Evolutionary conservation across 2,113 vertebrate genomes (phyloP), one percentile per base, ranked within the genome.

Genomic region (Myxocyprinus asiaticus): DNA sequence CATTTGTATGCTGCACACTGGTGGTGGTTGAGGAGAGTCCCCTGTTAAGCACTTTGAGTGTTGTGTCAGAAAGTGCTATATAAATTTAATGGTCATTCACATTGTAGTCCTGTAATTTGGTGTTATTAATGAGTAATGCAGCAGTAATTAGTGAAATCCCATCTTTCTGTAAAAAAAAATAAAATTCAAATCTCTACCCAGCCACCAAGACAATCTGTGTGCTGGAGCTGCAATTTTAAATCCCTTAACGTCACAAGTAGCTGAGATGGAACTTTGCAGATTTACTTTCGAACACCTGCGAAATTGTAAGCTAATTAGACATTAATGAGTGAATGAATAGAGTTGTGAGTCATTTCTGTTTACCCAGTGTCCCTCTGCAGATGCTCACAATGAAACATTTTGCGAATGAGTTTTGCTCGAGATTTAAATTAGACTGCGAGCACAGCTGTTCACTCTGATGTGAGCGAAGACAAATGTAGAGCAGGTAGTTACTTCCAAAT

Each of bases 271-370:
- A 44, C 42, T 73, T 73, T 76, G 44, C 70, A 82, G 78, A 53
- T 74, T 64, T 48, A 17, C 44, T 55, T 45, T 22, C 11, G 11
- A 86, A 80, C 83, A 85, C 79, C 85, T 85, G 81, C 76, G 59
- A 45, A 64, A 67, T 45, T 14, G 63, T 69, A 43, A 42, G 68
- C 50, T 84, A 83, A 86, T 86, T 80, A 77, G 8, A 47, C 9
- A 6, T 72, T 82, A 85, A 83, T 83, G 79, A 78, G 63, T 66
- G 70, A 74, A 63, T 83, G 79, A 85, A 83, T 53, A 67, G 67
- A 81, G 81, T 79, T 65, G 55, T 85, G 72, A 80, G 73, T 86
- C 81, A 81, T 76, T 69, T 74, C 33, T 83, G 78, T 82, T 84
- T 79, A 82, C 48, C 64, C 80, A 53, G 56, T 73, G n/a, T 72